phyloP scores from a whole-genome alignment of 2,888 invertebrate species.

The Plagodis pulveraria region DNA sequence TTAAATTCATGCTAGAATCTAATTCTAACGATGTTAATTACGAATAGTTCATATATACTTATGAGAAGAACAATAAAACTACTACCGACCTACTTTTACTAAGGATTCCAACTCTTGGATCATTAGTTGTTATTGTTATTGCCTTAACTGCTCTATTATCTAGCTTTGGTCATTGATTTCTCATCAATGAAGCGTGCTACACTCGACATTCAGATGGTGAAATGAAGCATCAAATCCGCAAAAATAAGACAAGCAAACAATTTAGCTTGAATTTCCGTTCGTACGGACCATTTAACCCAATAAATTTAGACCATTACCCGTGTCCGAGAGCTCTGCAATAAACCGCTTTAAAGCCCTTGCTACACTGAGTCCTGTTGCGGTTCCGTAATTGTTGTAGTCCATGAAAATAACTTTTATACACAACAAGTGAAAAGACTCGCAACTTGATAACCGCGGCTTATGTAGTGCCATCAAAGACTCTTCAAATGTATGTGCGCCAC shows the following conservation, averaged over 20 bases:
- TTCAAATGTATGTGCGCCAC: no score
- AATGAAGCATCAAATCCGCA: constrained; percentile 73
- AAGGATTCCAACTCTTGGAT: constrained; percentile 19
- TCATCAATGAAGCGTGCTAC: constrained; percentile 41
- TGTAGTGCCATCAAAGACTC: no score
- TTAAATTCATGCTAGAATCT: no score
- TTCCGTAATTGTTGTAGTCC: no score
- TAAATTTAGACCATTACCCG: constrained; percentile 81
- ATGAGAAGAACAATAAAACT: no score
- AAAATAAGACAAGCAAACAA: constrained; percentile 78
- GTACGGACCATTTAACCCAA: constrained; percentile 77
- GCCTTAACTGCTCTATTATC: constrained; percentile 15
- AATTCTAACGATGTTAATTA: no score
- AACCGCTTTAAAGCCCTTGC: constrained; percentile 68
- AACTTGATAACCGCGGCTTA: no score
- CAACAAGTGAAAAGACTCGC: no score
- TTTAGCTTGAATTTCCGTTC: constrained; percentile 71
- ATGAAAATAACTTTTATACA: no score
- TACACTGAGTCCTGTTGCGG: constrained; percentile 53
- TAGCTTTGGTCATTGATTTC: constrained; percentile 34
- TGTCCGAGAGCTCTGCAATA: constrained; percentile 72
- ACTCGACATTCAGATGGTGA: constrained; percentile 57
- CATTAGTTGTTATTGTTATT: constrained; percentile 16
- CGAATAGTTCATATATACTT: no score
- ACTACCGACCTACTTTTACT: background rate